Base-by-base conservation (phyloP, 2,797 vertebrate species). In the Cephalopachus bancanus region DNA sequence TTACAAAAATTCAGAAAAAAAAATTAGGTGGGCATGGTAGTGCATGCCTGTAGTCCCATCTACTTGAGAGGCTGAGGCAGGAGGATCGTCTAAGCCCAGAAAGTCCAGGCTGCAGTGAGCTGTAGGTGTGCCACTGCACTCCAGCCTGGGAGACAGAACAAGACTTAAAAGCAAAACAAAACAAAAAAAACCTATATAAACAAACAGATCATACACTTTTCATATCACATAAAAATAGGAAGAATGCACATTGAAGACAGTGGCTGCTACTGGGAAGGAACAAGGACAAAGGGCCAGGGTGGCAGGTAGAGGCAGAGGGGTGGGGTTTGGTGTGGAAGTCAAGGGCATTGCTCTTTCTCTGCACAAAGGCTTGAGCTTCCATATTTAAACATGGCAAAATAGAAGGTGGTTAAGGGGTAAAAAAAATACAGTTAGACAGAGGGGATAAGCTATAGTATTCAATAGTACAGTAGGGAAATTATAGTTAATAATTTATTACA, bases 341-440 rank as follows among this genome's bases (percentile, higher is more conserved):
- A 37, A 80, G n/a, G 67, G 51, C 33, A 93, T 59, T 81, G 88
- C 67, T 15, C 17, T 37, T 60, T 44, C 51, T 91, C 67, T 85
- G 64, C 30, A 86, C 37, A 76, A 89, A 93, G 51, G 10, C n/a
- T 72, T 74, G 26, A 80, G 59, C 75, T 78, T 53, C 78, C 89
- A 83, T 51, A 71, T 49, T 93, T 76, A 91, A 93, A 83, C 8
- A 78, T 3, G 4, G 51, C 71, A 79, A 94, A 96, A 83, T 7
- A 59, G n/a, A 79, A 79, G 53, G 24, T 59, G 53, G 53, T 79
- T 59, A 59, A 79, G 30, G 53, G 22, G 30, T 24, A 79, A 4
- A 79, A 79, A 44, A 79, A 59, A 57, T 59, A 22, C 55, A 79
- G 19, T 79, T 79, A 79, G n/a, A 79, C 57, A 57, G 53, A 33